Percentiles rank a stretch among this genome's conserved stretches.
Evolutionary conservation across 2,797 vertebrate genomes (phyloP).

Genomic region (Perodicticus potto): DNA sequence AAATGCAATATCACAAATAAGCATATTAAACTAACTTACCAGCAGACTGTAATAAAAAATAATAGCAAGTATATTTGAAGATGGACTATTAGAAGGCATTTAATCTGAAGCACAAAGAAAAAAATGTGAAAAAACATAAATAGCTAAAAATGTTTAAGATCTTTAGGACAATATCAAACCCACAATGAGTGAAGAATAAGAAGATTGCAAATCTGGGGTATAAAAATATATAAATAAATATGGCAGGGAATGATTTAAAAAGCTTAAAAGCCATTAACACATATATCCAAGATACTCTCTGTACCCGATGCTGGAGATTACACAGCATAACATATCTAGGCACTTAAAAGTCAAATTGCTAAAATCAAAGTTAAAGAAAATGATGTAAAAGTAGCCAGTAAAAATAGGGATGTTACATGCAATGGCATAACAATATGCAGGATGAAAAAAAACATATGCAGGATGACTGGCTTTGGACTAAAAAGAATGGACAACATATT

Average conservation of each 20-base stretch:
- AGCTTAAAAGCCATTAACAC: not conserved
- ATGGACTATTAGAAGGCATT: not conserved
- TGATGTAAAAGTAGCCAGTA: not conserved
- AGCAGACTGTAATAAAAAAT: not conserved
- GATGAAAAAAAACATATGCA: not conserved
- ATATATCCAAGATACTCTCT: not conserved
- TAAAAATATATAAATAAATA: constrained; percentile 1
- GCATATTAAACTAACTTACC: not conserved
- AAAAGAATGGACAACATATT: not conserved
- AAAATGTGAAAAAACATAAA: not conserved
- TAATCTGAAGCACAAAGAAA: not conserved
- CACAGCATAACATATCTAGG: not conserved
- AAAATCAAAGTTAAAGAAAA: not conserved
- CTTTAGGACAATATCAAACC: not conserved
- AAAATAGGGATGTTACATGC: not conserved
- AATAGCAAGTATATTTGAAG: not conserved
- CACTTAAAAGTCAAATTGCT: not conserved
- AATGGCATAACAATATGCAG: not conserved
- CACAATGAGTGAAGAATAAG: not conserved
- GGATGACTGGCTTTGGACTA: not conserved
- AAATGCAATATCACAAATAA: not conserved
- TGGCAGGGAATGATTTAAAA: not conserved
- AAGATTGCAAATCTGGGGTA: not conserved
- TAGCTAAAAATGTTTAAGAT: not conserved
- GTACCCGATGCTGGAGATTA: not conserved